A percentile compares a stretch with the other conserved stretches of the same genome.
These are phyloP conservation scores for Distichodus sexfasciatus DNA, from an alignment of 2,797 vertebrate genomes.

Conservation along the genomic window DNA sequence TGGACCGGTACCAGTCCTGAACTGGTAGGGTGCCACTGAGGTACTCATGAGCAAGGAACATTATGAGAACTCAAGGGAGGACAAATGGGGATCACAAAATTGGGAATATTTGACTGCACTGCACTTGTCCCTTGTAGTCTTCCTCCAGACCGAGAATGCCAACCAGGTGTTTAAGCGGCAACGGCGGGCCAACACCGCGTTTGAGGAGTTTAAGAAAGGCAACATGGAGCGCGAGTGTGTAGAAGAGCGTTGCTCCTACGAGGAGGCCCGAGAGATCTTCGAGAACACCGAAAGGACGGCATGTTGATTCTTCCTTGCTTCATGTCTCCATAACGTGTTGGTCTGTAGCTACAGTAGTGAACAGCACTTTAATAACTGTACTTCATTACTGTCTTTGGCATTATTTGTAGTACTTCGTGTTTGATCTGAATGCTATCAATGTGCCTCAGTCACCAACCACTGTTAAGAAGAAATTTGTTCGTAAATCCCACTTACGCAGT, in stretches of 20 bases:
- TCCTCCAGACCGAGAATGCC: conserved; percentile 73
- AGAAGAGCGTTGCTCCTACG: conserved; percentile 83
- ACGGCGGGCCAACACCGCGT: conserved; percentile 79
- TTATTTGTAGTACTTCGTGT: too few relatives aligned
- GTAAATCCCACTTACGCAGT: too few relatives aligned
- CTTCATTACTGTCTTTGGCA: too few relatives aligned
- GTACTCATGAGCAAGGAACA: too few relatives aligned
- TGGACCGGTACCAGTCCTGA: too few relatives aligned
- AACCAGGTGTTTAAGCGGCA: conserved; percentile 71
- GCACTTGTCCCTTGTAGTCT: conserved; percentile 71
- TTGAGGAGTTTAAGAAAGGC: conserved; percentile 82
- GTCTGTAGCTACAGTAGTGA: too few relatives aligned
- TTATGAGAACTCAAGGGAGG: too few relatives aligned
- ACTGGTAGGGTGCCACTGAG: neutral
- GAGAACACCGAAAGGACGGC: conserved; percentile 81
- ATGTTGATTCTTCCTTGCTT: conserved; percentile 34
- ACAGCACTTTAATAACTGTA: too few relatives aligned
- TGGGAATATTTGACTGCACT: neutral
- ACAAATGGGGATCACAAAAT: too few relatives aligned
- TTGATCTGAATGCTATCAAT: too few relatives aligned
- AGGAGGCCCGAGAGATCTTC: conserved; percentile 92
- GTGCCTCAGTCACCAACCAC: too few relatives aligned
- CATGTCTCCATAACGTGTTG: neutral
- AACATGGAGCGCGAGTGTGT: conserved; percentile 88
- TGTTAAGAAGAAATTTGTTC: too few relatives aligned